Evolutionary conservation across 2,888 invertebrate genomes (phyloP).

Genomic region (Catocala sponsa): DNA sequence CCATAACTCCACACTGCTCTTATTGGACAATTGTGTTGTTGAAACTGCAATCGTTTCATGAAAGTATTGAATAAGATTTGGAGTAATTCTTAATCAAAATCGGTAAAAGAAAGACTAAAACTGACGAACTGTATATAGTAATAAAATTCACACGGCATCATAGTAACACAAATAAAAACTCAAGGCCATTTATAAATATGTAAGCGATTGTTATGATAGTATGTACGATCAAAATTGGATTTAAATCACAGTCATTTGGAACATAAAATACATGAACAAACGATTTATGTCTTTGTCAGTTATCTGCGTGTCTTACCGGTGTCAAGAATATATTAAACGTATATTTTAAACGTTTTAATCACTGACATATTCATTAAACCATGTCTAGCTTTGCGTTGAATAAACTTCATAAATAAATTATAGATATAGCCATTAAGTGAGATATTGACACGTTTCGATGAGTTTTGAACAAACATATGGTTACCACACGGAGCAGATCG

Average conservation of each 20-base stretch:
- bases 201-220: not conserved
- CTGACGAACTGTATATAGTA: not conserved
- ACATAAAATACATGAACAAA: not conserved
- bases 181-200: not conserved
- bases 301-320: too few species aligned
- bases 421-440: too few species aligned
- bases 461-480: not conserved
- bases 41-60: too few species aligned
- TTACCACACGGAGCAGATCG: too few species aligned
- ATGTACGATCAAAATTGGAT: not conserved
- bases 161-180: not conserved
- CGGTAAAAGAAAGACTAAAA: not conserved
- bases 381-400: too few species aligned
- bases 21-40: not conserved
- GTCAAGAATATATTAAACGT: too few species aligned
- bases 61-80: too few species aligned
- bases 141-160: too few species aligned
- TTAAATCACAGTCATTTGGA: not conserved
- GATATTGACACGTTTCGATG: not conserved
- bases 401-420: too few species aligned
- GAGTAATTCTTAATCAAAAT: not conserved
- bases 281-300: too few species aligned
- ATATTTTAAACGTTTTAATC: too few species aligned
- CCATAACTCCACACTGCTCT: not conserved
- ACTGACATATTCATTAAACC: too few species aligned